These are phyloP conservation scores for Pelosia muscerda DNA, from an alignment of 2,888 invertebrate genomes.

Conservation along the genomic window DNA sequence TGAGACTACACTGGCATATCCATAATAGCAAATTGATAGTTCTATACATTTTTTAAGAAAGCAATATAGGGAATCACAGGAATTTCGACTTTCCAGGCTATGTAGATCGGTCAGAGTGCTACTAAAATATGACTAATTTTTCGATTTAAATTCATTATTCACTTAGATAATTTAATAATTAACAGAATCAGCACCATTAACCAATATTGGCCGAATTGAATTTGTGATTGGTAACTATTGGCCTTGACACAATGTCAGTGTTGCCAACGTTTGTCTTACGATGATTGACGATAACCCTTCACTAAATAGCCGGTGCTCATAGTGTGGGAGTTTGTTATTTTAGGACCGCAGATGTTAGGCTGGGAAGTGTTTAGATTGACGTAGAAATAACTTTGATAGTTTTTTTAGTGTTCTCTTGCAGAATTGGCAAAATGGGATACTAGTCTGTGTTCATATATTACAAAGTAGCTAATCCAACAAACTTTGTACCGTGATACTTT, in stretches of 20 bases:
- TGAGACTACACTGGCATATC: no score
- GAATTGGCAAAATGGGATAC: background rate
- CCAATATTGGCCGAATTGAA: slow-evolving; percentile 37
- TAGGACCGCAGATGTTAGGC: slow-evolving; percentile 14
- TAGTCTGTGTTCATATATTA: background rate
- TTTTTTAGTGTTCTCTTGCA: slow-evolving; percentile 3
- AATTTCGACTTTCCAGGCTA: no score
- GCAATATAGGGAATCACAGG: no score
- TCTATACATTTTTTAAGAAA: no score
- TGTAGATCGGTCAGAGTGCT: no score
- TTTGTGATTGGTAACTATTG: slow-evolving; percentile 32
- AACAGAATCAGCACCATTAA: slow-evolving; percentile 14
- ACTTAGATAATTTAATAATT: background rate
- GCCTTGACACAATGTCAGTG: slow-evolving; percentile 45
- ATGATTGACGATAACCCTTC: slow-evolving; percentile 37
- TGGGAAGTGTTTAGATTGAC: slow-evolving; percentile 10
- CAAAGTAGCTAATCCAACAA: no score
- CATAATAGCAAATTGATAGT: no score
- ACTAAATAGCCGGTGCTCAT: slow-evolving; percentile 15
- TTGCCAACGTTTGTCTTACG: slow-evolving; percentile 23
- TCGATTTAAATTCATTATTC: no score
- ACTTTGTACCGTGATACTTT: no score
- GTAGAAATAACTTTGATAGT: slow-evolving; percentile 10
- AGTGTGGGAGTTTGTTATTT: slow-evolving; percentile 19
- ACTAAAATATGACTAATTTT: no score